Evolutionary conservation across 2,888 invertebrate genomes (phyloP).

Genomic region (Copidosoma aretas): DNA sequence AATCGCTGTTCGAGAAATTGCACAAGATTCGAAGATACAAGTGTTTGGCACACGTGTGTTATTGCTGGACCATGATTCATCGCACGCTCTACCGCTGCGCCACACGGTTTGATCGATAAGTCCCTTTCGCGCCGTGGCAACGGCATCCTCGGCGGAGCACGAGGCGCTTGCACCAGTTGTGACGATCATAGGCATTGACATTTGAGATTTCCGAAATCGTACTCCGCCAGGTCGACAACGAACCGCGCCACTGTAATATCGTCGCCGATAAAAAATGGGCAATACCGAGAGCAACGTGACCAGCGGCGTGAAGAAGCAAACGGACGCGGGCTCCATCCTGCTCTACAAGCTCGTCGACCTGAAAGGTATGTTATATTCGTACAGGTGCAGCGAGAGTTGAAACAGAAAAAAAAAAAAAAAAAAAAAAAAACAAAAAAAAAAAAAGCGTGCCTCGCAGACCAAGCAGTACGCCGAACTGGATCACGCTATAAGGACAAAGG

Average conservation of each 20-base stretch:
- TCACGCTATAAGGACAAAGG: slow-evolving; percentile 88
- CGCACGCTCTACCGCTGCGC: too few species aligned
- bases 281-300: slow-evolving; percentile 89
- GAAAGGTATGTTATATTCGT: slow-evolving; percentile 70
- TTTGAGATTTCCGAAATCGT: neutral
- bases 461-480: slow-evolving; percentile 92
- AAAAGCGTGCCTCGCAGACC: slow-evolving; percentile 85
- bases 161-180: neutral
- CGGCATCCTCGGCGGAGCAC: slow-evolving; percentile 13
- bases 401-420: too few species aligned
- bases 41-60: too few species aligned
- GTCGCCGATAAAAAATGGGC: slow-evolving; percentile 67
- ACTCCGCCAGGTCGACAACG: neutral
- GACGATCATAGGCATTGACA: neutral
- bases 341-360: slow-evolving; percentile 89
- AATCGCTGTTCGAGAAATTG: too few species aligned
- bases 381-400: too few species aligned
- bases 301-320: slow-evolving; percentile 94
- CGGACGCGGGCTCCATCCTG: slow-evolving; percentile 81
- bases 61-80: too few species aligned
- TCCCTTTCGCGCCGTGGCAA: slow-evolving; percentile 33
- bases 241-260: neutral
- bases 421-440: slow-evolving; percentile 12
- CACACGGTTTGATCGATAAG: slow-evolving; percentile 41
- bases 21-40: too few species aligned